These are phyloP conservation scores for Porites cylindrica DNA, from an alignment of 92 coral and sea anemone species.

Conservation along the genomic window DNA sequence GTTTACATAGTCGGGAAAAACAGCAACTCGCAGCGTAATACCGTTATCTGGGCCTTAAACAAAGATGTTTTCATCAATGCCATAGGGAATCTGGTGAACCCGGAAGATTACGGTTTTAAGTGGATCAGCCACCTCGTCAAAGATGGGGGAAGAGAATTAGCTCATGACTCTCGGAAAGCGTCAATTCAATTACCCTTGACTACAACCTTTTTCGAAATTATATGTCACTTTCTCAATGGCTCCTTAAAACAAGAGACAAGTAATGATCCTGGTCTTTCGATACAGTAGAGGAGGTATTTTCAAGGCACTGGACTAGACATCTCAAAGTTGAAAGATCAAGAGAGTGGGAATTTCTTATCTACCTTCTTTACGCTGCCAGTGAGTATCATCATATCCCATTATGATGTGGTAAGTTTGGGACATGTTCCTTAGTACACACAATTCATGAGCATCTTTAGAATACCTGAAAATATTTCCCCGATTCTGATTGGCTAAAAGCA, in stretches of 20 bases:
- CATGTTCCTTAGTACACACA: not conserved
- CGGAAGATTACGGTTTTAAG: slow-evolving; percentile 34
- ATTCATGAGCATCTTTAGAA: too few relatives aligned
- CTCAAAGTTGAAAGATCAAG: not conserved
- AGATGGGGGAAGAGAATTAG: slow-evolving; percentile 46
- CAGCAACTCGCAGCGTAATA: not conserved
- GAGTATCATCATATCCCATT: slow-evolving; percentile 64
- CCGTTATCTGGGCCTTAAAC: slow-evolving; percentile 46
- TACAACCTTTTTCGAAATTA: slow-evolving; percentile 26
- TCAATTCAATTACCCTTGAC: slow-evolving; percentile 41
- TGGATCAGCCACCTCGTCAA: slow-evolving; percentile 67
- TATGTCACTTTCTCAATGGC: slow-evolving; percentile 55
- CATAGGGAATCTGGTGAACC: slow-evolving; percentile 21
- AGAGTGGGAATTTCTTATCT: slow-evolving; percentile 45
- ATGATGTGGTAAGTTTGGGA: slow-evolving; percentile 56
- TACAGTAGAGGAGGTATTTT: slow-evolving; percentile 15
- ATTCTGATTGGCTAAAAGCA: too few relatives aligned
- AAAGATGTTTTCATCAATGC: slow-evolving; percentile 28
- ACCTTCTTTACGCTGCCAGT: slow-evolving; percentile 39
- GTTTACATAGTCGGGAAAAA: slow-evolving; percentile 47
- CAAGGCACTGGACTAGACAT: not conserved
- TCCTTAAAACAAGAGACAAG: not conserved
- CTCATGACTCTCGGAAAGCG: slow-evolving; percentile 24
- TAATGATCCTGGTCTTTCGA: slow-evolving; percentile 19
- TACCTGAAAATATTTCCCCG: too few relatives aligned